Conservation (phyloP, 92 coral and sea anemone genomes). For the Muricea muricata region DNA sequence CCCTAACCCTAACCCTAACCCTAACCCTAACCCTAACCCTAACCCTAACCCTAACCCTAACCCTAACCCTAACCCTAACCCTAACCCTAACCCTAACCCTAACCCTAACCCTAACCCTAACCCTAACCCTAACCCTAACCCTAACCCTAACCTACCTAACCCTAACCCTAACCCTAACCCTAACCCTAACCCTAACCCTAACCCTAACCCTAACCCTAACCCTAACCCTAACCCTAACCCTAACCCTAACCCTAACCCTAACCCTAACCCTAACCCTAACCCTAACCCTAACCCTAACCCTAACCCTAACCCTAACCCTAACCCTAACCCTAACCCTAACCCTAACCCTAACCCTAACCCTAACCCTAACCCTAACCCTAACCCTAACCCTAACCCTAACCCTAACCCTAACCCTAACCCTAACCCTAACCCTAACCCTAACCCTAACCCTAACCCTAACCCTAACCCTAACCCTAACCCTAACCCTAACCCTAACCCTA, state of each 20-base stretch:
- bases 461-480: constrained; percentile 38
- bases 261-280: constrained; percentile 30
- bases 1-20: too few relatives aligned
- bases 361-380: too few relatives aligned
- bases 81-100: too few relatives aligned
- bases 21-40: too few relatives aligned
- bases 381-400: background rate
- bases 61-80: too few relatives aligned
- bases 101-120: too few relatives aligned
- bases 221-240: background rate
- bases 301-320: background rate
- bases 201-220: constrained; percentile 12
- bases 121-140: too few relatives aligned
- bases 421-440: constrained; percentile 58
- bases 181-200: constrained; percentile 18
- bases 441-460: constrained; percentile 59
- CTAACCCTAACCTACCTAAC: too few relatives aligned
- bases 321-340: too few relatives aligned
- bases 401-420: constrained; percentile 34
- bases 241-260: constrained; percentile 4
- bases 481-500: constrained; percentile 31
- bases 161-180: constrained; percentile 35
- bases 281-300: constrained; percentile 20
- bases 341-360: too few relatives aligned
- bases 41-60: too few relatives aligned